Conservation (phyloP, 2,888 invertebrate species). For the Thyatira batis region DNA sequence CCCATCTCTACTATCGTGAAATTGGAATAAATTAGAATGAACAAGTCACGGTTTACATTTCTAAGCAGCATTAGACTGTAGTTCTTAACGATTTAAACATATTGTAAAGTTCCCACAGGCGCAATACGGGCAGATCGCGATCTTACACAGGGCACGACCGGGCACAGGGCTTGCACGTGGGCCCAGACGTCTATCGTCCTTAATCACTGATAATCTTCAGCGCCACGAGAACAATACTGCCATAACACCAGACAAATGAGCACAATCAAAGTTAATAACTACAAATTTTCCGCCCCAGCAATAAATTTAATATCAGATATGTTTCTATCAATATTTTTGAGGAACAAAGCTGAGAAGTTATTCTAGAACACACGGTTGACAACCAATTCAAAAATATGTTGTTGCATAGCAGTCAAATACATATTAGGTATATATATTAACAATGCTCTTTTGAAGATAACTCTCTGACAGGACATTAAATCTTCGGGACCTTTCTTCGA, state of each 20-base stretch:
- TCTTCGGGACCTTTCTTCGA: conserved; percentile 61
- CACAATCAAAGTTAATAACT: conserved; percentile 65
- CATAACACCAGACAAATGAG: conserved; percentile 60
- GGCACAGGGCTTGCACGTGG: conserved; percentile 62
- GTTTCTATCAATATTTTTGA: conserved; percentile 17
- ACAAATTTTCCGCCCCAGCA: conserved; percentile 26
- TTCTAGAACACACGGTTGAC: neutral
- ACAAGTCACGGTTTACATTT: conserved; percentile 33
- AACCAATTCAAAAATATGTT: conserved; percentile 17
- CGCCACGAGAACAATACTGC: conserved; percentile 63
- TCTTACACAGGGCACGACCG: conserved; percentile 66
- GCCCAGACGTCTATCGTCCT: conserved; percentile 57
- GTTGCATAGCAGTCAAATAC: conserved; percentile 6
- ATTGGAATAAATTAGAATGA: conserved; percentile 34
- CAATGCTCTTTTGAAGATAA: conserved; percentile 32
- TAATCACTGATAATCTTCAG: conserved; percentile 65
- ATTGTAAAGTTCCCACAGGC: conserved; percentile 58
- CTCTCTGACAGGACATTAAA: conserved; percentile 56
- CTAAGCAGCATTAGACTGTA: conserved; percentile 21
- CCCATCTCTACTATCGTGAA: conserved; percentile 18
- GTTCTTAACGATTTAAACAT: conserved; percentile 18
- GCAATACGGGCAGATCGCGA: conserved; percentile 61
- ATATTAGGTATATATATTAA: conserved; percentile 23
- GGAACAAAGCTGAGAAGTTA: conserved; percentile 3
- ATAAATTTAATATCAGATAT: conserved; percentile 4